Percentiles rank a stretch among this genome's conserved stretches.
Conservation (phyloP, 2,888 invertebrate species). For the Heliconius ethilla region DNA sequence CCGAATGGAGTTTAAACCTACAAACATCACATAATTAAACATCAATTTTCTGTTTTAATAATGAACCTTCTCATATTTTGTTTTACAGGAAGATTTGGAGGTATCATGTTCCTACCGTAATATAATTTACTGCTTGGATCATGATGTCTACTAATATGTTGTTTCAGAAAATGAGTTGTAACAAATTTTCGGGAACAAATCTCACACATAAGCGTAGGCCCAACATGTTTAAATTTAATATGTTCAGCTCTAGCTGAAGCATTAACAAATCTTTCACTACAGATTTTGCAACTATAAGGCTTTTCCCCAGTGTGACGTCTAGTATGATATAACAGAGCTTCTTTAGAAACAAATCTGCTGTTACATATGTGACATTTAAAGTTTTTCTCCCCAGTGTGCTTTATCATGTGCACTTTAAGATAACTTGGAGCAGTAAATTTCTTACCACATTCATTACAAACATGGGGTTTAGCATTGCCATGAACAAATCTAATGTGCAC, state of each 20-base stretch:
- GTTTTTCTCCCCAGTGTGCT: slow-evolving; percentile 72
- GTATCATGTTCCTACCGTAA: slow-evolving; percentile 57
- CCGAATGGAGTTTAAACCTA: background rate
- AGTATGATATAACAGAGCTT: slow-evolving; percentile 71
- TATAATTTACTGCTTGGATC: slow-evolving; percentile 70
- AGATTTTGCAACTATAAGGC: slow-evolving; percentile 68
- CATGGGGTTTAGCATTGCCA: slow-evolving; percentile 68
- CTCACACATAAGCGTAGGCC: slow-evolving; percentile 69
- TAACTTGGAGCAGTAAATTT: slow-evolving; percentile 75
- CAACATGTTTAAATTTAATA: slow-evolving; percentile 70
- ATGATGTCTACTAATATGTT: slow-evolving; percentile 68
- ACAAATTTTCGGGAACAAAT: slow-evolving; percentile 72
- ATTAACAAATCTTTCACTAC: slow-evolving; percentile 71
- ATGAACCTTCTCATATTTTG: slow-evolving; percentile 58
- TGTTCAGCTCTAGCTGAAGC: slow-evolving; percentile 75
- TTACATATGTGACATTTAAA: slow-evolving; percentile 68
- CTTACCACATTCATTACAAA: slow-evolving; percentile 67
- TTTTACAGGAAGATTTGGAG: slow-evolving; percentile 62
- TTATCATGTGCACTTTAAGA: slow-evolving; percentile 69
- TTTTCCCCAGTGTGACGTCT: slow-evolving; percentile 74
- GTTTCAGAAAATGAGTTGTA: slow-evolving; percentile 66
- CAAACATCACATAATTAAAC: background rate
- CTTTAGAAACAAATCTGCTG: slow-evolving; percentile 70
- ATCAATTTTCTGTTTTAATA: slow-evolving; percentile 37
- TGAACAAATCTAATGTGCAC: slow-evolving; percentile 72